Base-by-base conservation (phyloP, 35 echinoderm and acorn worm genomes). In the Ophiothrix spiculata region DNA sequence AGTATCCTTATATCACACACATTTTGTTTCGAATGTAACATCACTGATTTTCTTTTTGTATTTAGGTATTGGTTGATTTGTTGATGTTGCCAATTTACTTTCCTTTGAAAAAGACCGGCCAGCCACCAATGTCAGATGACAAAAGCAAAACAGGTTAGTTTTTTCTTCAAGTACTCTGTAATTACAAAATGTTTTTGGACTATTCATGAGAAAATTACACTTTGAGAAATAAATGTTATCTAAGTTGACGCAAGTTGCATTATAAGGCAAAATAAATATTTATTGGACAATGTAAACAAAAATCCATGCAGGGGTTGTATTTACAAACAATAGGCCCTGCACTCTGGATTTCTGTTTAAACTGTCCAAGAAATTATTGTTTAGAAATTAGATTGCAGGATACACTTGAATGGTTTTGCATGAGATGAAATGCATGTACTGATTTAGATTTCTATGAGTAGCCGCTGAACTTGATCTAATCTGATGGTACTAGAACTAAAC, bases 61-160 rank as follows among this genome's bases (percentile, higher is more conserved):
- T 80, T 17, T 34, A 89, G 87, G n/a, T 89, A 6, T 74, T 41
- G 46, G 56, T 89, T 38, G 79, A 89, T 38, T 36, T 89, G 21
- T 38, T 89, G 36, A 73, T 89, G 36, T 31, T 64, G 39, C 79
- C 87, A 8, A 69, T 64, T 11, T 81, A 64, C 39, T 75, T 35
- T 36, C 87, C 87, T 25, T 21, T 73, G 14, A 33, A 78, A 3
- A 56, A 56, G 34, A 35, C 25, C 42, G n/a, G 10, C 79, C 6
- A 33, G 32, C 40, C 40, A 40, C n/a, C n/a, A n/a, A n/a, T n/a
- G 33, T 15, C 60, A 69, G 23, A 69, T 69, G 60, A 69, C 25
- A 69, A 69, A 76, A 41, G 40, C 39, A 42, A 86, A 86, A 36
- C 64, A 41, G 64, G 84, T 77, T 39, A 32, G 45, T 35, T n/a